Evolutionary conservation across 2,797 vertebrate species (phyloP), one percentile per base, ranked within the genome.

Genomic region (Lithobates sylvaticus): DNA sequence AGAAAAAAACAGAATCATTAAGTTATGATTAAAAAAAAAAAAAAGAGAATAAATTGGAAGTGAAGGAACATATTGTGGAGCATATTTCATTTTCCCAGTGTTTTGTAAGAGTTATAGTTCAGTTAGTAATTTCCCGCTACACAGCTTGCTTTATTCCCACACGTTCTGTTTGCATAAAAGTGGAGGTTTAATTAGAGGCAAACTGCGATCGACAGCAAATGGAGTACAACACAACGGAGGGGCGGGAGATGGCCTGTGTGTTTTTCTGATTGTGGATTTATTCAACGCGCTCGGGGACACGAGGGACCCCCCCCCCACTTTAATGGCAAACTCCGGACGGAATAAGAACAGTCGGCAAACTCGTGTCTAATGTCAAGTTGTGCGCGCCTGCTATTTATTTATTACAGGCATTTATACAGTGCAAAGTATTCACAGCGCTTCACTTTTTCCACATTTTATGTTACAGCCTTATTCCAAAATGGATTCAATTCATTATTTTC

Each of bases 141-240:
- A n/a, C 78, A 80, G 78, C 42, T 70, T 54, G 65, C 39, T 1
- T 4, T 50, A 54, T 80, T 80, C 78, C 67, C 78, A 80, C 78
- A 80, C 3, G 4, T 34, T 50, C 65, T 80, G 67, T 70, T 80
- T 80, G 67, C 18, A 70, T 23, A 69, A 50, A 21, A 34, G 27
- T 54, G 44, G 23, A 23, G 29, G 44, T 47, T 54, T 70, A 80
- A 80, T 54, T 47, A 70, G 18, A n/a, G 32, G 36, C 26, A 80
- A 69, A 80, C 65, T 50, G 16, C 29, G 10, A 47, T 5, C 12
- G 13, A 34, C 42, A 54, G 27, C 21, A 23, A n/a, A 16, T 26
- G 21, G 27, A 27, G 6, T 10, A 23, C 26, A 67, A 9, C 26
- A 67, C 65, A 67, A 67, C 29, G 26, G 65, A 23, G 7, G 54